phyloP scores from a whole-genome alignment of 2,797 vertebrate genomes.

The Takifugu rubripes region DNA sequence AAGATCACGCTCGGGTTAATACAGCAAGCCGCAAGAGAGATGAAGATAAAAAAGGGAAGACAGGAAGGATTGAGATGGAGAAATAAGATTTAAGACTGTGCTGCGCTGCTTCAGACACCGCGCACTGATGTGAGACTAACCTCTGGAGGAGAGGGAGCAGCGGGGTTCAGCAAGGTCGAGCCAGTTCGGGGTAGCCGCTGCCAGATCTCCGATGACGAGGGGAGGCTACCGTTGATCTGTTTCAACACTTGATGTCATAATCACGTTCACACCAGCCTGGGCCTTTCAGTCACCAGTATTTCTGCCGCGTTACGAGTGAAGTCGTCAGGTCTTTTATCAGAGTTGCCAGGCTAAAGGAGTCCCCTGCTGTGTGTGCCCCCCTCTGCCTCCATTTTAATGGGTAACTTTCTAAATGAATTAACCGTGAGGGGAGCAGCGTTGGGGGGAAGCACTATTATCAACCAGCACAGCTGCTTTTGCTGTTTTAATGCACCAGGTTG shows the following conservation, averaged over 20 bases:
- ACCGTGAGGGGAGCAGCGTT: neutral
- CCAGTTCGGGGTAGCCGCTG: slow-evolving; percentile 60
- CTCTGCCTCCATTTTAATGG: neutral
- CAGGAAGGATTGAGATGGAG: slow-evolving; percentile 40
- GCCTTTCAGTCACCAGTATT: too few relatives aligned
- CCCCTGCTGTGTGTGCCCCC: slow-evolving; percentile 5
- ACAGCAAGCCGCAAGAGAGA: slow-evolving; percentile 41
- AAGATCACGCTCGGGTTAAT: slow-evolving; percentile 60
- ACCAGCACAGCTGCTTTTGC: too few relatives aligned
- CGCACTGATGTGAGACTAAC: slow-evolving; percentile 53
- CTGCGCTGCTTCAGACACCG: slow-evolving; percentile 32
- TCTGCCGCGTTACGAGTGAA: too few relatives aligned
- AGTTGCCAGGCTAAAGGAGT: too few relatives aligned
- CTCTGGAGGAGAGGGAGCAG: slow-evolving; percentile 57
- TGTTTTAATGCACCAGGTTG: too few relatives aligned
- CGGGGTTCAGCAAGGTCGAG: slow-evolving; percentile 61
- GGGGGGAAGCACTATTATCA: neutral
- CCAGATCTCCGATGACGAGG: slow-evolving; percentile 65
- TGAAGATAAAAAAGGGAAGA: slow-evolving; percentile 53
- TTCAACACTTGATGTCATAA: too few relatives aligned
- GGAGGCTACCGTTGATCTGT: slow-evolving; percentile 13
- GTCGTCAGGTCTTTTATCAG: too few relatives aligned
- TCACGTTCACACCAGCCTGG: too few relatives aligned
- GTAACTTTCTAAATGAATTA: neutral
- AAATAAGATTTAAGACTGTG: slow-evolving; percentile 54